phyloP scores from a whole-genome alignment of 2,113 vertebrate genomes.

The Chionis minor region DNA sequence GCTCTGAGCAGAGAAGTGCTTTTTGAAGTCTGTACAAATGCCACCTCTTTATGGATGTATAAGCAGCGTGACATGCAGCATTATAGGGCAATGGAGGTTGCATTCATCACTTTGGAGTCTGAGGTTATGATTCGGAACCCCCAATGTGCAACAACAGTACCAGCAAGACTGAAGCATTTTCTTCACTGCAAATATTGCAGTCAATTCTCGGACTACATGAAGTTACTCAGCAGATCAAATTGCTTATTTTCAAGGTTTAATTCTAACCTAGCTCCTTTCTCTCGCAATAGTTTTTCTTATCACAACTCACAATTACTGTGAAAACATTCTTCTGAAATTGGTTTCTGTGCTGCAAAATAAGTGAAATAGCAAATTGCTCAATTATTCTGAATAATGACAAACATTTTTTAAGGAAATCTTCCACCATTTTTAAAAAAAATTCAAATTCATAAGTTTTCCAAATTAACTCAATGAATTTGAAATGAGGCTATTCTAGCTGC shows the following conservation, averaged over 20 bases:
- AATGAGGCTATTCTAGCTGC: neutral
- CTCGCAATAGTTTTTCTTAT: neutral
- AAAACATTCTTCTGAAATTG: slow-evolving; percentile 46
- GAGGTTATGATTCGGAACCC: neutral
- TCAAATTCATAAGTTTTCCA: neutral
- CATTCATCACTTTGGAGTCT: neutral
- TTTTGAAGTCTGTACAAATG: neutral
- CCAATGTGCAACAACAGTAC: neutral
- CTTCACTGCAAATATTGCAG: neutral
- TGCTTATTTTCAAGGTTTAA: slow-evolving; percentile 7
- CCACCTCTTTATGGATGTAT: neutral
- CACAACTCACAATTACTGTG: neutral
- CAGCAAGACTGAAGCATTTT: neutral
- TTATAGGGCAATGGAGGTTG: neutral
- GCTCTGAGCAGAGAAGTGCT: neutral
- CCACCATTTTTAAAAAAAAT: neutral
- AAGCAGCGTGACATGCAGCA: neutral
- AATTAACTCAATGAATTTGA: neutral
- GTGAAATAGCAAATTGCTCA: neutral
- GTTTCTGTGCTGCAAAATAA: neutral
- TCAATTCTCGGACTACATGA: neutral
- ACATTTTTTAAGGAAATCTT: neutral
- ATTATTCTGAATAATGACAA: slow-evolving; percentile 12
- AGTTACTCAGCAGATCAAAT: neutral
- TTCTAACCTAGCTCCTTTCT: neutral